Conservation (phyloP, 1,140 invertebrate genomes). For the Zophobas morio region DNA sequence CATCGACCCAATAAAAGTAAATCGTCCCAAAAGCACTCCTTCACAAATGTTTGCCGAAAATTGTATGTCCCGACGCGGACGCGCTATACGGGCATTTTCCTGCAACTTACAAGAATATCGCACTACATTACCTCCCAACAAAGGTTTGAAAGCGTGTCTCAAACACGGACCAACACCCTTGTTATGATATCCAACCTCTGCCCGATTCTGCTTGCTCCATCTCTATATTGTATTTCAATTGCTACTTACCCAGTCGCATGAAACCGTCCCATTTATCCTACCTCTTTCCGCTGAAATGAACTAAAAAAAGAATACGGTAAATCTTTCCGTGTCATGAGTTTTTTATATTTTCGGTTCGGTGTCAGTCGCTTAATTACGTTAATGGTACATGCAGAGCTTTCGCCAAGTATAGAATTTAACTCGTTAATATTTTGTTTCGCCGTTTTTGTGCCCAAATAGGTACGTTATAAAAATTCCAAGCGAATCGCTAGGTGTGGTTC, state of each 20-base stretch:
- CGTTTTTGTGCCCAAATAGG: conserved; percentile 18
- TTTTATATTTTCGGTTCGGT: no score
- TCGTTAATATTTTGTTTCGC: not conserved
- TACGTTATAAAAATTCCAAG: conserved; percentile 21
- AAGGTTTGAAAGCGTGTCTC: conserved; percentile 21
- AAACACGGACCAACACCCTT: conserved; percentile 34
- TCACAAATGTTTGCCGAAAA: conserved; percentile 23
- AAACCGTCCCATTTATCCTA: not conserved
- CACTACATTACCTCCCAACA: conserved; percentile 42
- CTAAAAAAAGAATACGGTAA: no score
- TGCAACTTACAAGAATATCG: conserved; percentile 43
- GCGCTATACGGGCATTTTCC: conserved; percentile 5
- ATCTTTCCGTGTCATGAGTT: no score
- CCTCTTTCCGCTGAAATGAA: no score
- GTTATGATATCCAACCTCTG: conserved; percentile 23
- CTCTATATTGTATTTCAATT: conserved; percentile 13
- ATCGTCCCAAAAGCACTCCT: conserved; percentile 26
- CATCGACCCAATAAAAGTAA: conserved; percentile 35
- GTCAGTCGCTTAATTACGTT: not conserved
- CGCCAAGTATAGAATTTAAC: not conserved
- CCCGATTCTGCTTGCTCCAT: conserved; percentile 17
- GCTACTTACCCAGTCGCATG: not conserved
- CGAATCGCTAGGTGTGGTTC: conserved; percentile 29
- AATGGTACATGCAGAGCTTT: conserved; percentile 13
- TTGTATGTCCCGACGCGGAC: not conserved